Evolutionary conservation across 2,888 invertebrate genomes (phyloP), one percentile per base, ranked within the genome.

Genomic region (Laspeyria flexula): DNA sequence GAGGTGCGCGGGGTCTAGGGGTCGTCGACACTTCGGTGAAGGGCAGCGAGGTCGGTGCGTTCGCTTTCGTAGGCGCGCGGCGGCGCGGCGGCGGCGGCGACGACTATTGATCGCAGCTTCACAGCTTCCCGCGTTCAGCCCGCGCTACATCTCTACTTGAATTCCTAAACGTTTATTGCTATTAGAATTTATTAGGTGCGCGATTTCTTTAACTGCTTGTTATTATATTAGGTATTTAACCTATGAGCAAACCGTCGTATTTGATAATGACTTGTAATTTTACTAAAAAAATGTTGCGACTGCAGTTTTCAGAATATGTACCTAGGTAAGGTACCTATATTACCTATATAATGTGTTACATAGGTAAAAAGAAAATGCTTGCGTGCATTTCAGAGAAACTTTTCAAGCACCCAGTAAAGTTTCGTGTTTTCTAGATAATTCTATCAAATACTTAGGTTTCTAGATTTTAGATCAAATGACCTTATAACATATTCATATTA

Each of bases 21-120:
- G 90, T 90, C 90, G 88, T 83, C 85, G 90, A 90, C 90, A 84
- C 83, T 77, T 74, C 79, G 80, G 85, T 88, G 91, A 90, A 90
- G 90, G 90, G 88, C 90, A 90, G 86, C 81, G 86, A 83, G 88
- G 87, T 86, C 86, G 86, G 77, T 77, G 85, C 88, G 88, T 88
- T 88, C 88, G 86, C 88, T 90, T 90, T 89, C 88, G 83, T 75
- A 85, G 84, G 81, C 81, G 79, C 71, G 68, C 58, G 61, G 66
- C 68, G 75, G 61, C 69, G 73, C 70, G 71, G 65, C 76, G 70
- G 68, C 69, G 69, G 76, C 67, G 69, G 58, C 73, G 61, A 65
- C 68, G 56, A 76, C 80, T 88, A 86, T 88, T 86, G 91, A 92
- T 92, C 90, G 90, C 84, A 83, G 74, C 73, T 72, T 83, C 87